phyloP scores from a whole-genome alignment of 2,888 invertebrate species.

The Cephus pulcher region DNA sequence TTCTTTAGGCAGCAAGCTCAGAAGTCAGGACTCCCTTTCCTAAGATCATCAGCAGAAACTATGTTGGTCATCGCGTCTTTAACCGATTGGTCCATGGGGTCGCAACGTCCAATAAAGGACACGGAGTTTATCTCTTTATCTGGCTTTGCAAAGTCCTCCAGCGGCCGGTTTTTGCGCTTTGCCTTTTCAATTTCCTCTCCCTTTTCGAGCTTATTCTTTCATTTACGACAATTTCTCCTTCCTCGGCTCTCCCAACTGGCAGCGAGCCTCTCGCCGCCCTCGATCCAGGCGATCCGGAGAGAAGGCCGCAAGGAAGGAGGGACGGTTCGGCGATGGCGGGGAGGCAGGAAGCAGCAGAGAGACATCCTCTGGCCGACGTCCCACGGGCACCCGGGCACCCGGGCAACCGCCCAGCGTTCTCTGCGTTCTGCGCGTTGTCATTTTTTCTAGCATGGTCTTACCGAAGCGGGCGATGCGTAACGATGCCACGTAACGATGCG shows the following conservation, averaged over 20 bases:
- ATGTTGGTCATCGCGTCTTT: no score
- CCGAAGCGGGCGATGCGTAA: slow-evolving; percentile 54
- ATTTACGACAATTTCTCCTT: background rate
- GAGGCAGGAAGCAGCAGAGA: no score
- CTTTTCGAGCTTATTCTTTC: background rate
- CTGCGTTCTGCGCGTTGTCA: slow-evolving; percentile 21
- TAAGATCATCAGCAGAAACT: no score
- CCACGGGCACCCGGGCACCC: background rate
- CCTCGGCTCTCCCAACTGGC: background rate
- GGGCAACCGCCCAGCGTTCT: background rate
- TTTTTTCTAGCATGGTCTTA: slow-evolving; percentile 45
- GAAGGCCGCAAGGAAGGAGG: no score
- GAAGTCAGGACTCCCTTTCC: no score
- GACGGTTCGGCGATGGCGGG: no score
- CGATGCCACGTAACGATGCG: slow-evolving; percentile 59
- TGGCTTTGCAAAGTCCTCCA: background rate
- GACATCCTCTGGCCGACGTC: background rate
- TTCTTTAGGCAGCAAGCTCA: no score
- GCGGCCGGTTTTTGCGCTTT: background rate
- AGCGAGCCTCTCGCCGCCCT: no score
- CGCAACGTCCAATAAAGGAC: slow-evolving; percentile 2
- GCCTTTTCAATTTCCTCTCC: background rate
- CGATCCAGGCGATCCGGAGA: no score
- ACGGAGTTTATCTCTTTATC: background rate
- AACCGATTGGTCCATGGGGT: no score